Conservation (phyloP, 92 coral and sea anemone genomes). For the Pocillopora grandis region DNA sequence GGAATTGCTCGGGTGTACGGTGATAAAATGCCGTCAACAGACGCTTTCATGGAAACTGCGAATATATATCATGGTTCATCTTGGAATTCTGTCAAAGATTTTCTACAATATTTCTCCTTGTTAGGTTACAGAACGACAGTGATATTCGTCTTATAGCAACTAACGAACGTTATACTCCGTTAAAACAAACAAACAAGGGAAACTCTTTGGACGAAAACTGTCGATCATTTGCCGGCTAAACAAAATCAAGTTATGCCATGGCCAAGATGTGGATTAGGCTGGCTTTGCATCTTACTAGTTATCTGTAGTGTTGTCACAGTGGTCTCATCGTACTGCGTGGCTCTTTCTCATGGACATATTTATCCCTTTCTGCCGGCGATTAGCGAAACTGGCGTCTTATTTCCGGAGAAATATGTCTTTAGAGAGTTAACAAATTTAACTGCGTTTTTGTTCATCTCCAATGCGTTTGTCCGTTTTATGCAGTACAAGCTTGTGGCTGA, state of each 20-base stretch:
- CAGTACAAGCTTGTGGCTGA: conserved; percentile 75
- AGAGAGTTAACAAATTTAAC: conserved; percentile 73
- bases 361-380: conserved; percentile 82
- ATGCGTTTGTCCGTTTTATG: conserved; percentile 78
- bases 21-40: not conserved
- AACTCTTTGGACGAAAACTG: not conserved
- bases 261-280: conserved; percentile 66
- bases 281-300: conserved; percentile 72
- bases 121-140: not conserved
- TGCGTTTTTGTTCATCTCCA: conserved; percentile 73
- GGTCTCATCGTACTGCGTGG: conserved; percentile 65
- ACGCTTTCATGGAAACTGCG: not conserved
- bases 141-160: not conserved
- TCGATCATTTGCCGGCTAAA: not conserved
- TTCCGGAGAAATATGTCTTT: conserved; percentile 79
- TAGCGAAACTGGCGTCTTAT: conserved; percentile 83
- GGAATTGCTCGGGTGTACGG: not conserved
- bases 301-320: conserved; percentile 59
- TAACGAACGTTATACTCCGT: not conserved
- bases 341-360: conserved; percentile 71
- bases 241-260: conserved; percentile 21
- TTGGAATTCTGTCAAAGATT: not conserved
- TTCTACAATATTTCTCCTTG: not conserved
- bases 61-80: not conserved
- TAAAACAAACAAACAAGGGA: not conserved